Evolutionary conservation across 1,140 invertebrate genomes (phyloP).

Genomic region (Diachasma alloeum): DNA sequence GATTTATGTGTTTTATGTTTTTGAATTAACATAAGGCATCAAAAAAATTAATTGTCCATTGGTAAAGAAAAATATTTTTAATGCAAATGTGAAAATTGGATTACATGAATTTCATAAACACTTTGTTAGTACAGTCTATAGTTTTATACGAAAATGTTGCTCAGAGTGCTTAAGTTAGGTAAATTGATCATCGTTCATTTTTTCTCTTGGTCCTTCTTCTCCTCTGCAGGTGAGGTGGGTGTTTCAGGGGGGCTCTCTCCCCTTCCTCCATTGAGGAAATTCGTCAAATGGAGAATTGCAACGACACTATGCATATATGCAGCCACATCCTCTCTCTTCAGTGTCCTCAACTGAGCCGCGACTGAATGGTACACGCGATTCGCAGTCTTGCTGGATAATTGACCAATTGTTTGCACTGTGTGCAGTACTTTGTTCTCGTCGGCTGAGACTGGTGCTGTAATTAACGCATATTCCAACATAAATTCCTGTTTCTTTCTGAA

Average conservation of each 20-base stretch:
- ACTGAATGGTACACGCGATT: slow-evolving; percentile 76
- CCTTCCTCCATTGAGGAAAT: slow-evolving; percentile 63
- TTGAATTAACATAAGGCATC: too few species aligned
- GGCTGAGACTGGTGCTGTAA: slow-evolving; percentile 68
- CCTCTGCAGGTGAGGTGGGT: neutral
- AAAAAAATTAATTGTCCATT: neutral
- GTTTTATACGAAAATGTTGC: neutral
- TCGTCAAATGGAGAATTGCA: slow-evolving; percentile 73
- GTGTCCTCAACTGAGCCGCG: slow-evolving; percentile 70
- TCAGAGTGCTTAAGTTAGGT: neutral
- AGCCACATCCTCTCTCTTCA: slow-evolving; percentile 72
- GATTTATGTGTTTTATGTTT: too few species aligned
- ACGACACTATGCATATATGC: slow-evolving; percentile 73
- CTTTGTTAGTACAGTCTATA: neutral
- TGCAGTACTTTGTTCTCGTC: slow-evolving; percentile 75
- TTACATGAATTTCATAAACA: neutral
- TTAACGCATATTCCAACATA: slow-evolving; percentile 17
- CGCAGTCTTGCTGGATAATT: slow-evolving; percentile 76
- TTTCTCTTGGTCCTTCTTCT: neutral
- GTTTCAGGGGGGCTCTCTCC: neutral
- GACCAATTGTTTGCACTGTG: slow-evolving; percentile 77
- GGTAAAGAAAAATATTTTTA: slow-evolving; percentile 2
- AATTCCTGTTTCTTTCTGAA: neutral
- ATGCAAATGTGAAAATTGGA: neutral
- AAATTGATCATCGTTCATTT: neutral